Evolutionary conservation across 2,888 invertebrate genomes (phyloP), one percentile per base, ranked within the genome.

Genomic region (Tuta absoluta): DNA sequence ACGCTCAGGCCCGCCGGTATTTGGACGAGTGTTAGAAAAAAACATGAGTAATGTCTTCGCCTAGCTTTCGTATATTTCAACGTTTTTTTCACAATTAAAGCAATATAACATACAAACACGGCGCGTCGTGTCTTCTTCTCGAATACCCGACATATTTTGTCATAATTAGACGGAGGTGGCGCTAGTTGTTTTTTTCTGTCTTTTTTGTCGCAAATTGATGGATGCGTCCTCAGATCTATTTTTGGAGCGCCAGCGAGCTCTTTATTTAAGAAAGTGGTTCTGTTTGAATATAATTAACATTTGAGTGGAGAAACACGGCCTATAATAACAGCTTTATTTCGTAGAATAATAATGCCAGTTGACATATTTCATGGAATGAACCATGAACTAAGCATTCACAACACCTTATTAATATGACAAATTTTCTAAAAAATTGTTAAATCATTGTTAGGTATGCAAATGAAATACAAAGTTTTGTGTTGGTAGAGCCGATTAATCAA

Each of bases 81-180:
- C 19, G 24, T 53, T 28, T 53, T 53, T 23, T 53, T 21, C 24
- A 56, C 23, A 24, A 14, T 23, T 23, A 53, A 14, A 23, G 23
- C 51, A 23, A 53, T 53, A 23, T 19, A 63, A 56, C 28, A 49
- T 45, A 57, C 21, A 37, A 51, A 56, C 63, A 33, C 24, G 28
- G 17, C 56, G 33, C 33, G 68, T 73, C 69, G 68, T 68, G 71
- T 69, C 76, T 80, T 79, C 80, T 73, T 84, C 84, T 79, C 72
- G 77, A 82, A 87, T 79, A 76, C 75, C 82, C 80, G 80, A 79
- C 82, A 86, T 85, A 87, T 90, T 89, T 89, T 87, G 88, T 90
- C 85, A 87, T 89, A 89, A 90, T 89, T 90, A 89, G 74, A 51
- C 38, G 58, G 69, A 69, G 71, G 79, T 84, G 87, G 89, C 89